Evolutionary conservation across 2,113 vertebrate genomes (phyloP), one percentile per base, ranked within the genome.

Genomic region (Colistium nudipinnis): DNA sequence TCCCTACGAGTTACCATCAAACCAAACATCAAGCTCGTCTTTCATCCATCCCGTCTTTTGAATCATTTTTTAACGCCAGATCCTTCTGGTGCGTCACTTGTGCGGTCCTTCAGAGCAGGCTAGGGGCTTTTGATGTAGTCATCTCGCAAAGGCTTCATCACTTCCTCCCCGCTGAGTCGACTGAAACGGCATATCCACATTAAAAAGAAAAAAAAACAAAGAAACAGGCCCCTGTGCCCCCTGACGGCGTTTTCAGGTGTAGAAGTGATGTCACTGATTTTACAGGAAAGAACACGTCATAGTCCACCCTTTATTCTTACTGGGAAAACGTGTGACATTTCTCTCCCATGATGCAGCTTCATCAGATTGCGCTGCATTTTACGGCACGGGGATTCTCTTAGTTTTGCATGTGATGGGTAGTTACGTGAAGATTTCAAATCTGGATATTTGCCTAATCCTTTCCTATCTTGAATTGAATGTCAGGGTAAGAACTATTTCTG

Each of bases 181-280:
- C 56, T 62, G 69, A 78, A 74, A 70, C 53, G 9, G 62, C 20
- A 71, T 56, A 70, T 62, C 75, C 77, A 83, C 77, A 88, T 86
- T 56, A 85, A 83, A 80, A 51, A 51, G 48, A 74, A 66, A 25
- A 25, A 19, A 7, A 20, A 24, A 28, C 39, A n/a, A 49, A 56
- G 79, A 62, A 49, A n/a, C 36, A 60, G 74, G 49, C 43, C 74
- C 70, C 74, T 44, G 9, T 66, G 68, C 62, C 77, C 65, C 47
- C 56, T 70, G 74, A 13, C 35, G 16, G 64, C 52, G 85, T 85
- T 64, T 81, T 77, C 65, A 89, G 80, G 89, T 90, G 84, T 81
- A 60, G 85, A 68, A 61, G 49, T 81, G 83, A 85, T 13, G 53
- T 90, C 86, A 85, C 62, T 22, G 48, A 57, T 56, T 73, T 74